phyloP scores from a whole-genome alignment of 1,140 invertebrate genomes.

The Littorina saxatilis region DNA sequence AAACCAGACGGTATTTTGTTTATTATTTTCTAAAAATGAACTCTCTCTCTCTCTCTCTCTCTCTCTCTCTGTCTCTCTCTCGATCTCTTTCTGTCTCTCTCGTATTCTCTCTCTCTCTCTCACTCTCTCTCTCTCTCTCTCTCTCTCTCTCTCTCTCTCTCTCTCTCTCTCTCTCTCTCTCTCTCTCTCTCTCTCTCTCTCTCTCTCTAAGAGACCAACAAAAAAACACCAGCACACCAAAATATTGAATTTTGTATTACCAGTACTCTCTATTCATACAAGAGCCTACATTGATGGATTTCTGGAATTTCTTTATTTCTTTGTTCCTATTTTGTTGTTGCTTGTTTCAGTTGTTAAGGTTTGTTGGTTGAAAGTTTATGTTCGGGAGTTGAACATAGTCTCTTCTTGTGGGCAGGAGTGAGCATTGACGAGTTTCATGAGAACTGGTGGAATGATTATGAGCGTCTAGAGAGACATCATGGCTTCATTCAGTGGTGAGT shows the following conservation, averaged over 20 bases:
- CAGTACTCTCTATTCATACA: conserved; percentile 38
- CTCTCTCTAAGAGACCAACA: too few relatives aligned
- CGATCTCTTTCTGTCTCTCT: too few relatives aligned
- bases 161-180: neutral
- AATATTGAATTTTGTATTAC: neutral
- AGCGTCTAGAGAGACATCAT: conserved; percentile 67
- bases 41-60: too few relatives aligned
- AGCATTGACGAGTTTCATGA: conserved; percentile 68
- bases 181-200: neutral
- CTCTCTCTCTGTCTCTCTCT: too few relatives aligned
- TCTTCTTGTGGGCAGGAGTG: too few relatives aligned
- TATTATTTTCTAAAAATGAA: neutral
- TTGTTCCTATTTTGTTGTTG: too few relatives aligned
- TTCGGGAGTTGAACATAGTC: too few relatives aligned
- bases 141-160: too few relatives aligned
- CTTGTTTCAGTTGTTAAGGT: too few relatives aligned
- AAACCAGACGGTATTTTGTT: conserved; percentile 13
- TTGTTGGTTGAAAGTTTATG: too few relatives aligned
- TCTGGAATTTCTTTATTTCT: too few relatives aligned
- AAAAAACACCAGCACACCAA: neutral
- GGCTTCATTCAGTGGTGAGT: conserved; percentile 73
- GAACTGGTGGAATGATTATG: conserved; percentile 68
- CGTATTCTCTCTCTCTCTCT: neutral
- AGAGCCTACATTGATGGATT: conserved; percentile 70
- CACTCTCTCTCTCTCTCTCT: too few relatives aligned